phyloP scores from a whole-genome alignment of 2,888 invertebrate species.

The Tholera decimalis region DNA sequence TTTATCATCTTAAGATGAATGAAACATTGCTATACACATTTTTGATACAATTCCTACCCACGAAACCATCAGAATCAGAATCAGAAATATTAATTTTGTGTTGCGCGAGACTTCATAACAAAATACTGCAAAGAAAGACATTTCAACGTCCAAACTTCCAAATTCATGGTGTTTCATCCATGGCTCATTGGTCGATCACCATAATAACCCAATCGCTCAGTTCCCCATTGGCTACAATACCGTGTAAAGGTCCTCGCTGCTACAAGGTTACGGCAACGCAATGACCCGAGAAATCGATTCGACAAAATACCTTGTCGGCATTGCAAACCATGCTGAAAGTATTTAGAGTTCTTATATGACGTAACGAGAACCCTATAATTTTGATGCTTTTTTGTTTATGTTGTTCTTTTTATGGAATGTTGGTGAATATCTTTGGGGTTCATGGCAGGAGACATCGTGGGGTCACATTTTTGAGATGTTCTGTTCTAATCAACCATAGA shows the following conservation, averaged over 20 bases:
- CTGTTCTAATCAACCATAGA: no score
- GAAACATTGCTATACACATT: no score
- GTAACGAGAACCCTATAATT: neutral
- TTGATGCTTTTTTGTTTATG: neutral
- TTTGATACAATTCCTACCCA: no score
- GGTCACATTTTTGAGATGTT: neutral
- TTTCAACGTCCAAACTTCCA: conserved; percentile 2
- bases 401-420: neutral
- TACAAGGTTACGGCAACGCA: conserved; percentile 56
- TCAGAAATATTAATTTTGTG: no score
- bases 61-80: no score
- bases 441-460: neutral
- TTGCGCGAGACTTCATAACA: neutral
- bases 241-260: conserved; percentile 37
- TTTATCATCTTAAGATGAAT: no score
- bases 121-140: neutral
- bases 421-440: neutral
- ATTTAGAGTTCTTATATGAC: conserved; percentile 36
- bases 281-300: conserved; percentile 62
- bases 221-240: conserved; percentile 36
- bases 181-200: neutral
- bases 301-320: conserved; percentile 63
- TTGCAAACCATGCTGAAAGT: conserved; percentile 34
- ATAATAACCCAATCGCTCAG: conserved; percentile 34
- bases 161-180: neutral